phyloP scores from a whole-genome alignment of 2,113 vertebrate species.

The Corynorhinus townsendii region DNA sequence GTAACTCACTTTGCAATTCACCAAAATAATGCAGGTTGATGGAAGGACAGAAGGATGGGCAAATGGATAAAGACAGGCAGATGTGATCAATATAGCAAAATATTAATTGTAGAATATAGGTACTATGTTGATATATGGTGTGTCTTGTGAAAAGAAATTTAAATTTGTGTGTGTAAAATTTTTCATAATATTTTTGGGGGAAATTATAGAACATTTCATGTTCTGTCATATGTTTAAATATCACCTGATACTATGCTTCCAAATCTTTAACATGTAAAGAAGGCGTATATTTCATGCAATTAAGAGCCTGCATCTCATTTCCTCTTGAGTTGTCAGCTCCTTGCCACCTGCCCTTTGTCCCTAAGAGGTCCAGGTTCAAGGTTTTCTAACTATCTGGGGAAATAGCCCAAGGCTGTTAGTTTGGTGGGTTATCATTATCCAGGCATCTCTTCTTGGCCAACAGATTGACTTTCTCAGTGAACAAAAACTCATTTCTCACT shows the following conservation, averaged over 20 bases:
- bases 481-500: background rate
- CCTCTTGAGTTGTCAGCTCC: background rate
- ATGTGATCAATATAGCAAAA: background rate
- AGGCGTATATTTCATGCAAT: background rate
- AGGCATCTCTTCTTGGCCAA: background rate
- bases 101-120: background rate
- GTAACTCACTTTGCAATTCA: background rate
- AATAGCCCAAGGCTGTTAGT: background rate
- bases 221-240: background rate
- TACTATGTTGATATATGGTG: background rate
- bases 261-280: background rate
- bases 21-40: background rate
- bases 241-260: background rate
- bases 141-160: background rate
- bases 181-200: background rate
- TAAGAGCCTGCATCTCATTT: background rate
- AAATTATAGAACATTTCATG: background rate
- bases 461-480: background rate
- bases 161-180: background rate
- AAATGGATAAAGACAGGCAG: background rate
- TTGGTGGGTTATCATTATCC: background rate
- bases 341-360: background rate
- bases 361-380: constrained; percentile 22
- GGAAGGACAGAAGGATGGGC: background rate
- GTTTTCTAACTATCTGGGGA: constrained; percentile 34